phyloP scores from a whole-genome alignment of 2,888 invertebrate species.

The Emesis furor region DNA sequence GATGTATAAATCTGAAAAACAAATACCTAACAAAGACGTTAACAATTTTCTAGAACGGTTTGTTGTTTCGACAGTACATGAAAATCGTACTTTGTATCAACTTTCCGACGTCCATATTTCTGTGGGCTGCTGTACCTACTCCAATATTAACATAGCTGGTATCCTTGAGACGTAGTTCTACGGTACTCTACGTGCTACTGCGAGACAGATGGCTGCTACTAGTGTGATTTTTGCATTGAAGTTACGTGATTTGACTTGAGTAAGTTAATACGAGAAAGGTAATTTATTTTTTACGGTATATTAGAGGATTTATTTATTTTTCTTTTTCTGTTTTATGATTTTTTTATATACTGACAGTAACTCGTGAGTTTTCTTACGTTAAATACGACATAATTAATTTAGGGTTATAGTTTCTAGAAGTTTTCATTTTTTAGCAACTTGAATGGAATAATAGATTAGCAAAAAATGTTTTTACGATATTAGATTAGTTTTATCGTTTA shows the following conservation, averaged over 20 bases:
- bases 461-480: too few species aligned
- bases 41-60: neutral
- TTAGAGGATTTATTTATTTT: neutral
- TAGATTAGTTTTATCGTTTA: too few species aligned
- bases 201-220: constrained; percentile 40
- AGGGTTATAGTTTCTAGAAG: too few species aligned
- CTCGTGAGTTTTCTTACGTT: neutral
- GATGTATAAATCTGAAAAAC: too few species aligned
- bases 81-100: constrained; percentile 90
- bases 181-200: constrained; percentile 31
- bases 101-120: constrained; percentile 89
- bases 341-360: neutral
- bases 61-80: constrained; percentile 83
- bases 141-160: constrained; percentile 81
- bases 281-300: neutral
- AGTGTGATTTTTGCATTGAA: constrained; percentile 12
- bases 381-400: neutral
- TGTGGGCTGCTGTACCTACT: constrained; percentile 82
- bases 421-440: too few species aligned
- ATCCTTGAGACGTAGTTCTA: constrained; percentile 57
- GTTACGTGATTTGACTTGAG: constrained; percentile 12
- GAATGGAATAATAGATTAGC: too few species aligned
- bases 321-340: neutral
- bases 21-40: too few species aligned
- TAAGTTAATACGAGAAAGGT: neutral